Conservation (phyloP, 2,888 invertebrate species). For the Pterobdella sp. region DNA sequence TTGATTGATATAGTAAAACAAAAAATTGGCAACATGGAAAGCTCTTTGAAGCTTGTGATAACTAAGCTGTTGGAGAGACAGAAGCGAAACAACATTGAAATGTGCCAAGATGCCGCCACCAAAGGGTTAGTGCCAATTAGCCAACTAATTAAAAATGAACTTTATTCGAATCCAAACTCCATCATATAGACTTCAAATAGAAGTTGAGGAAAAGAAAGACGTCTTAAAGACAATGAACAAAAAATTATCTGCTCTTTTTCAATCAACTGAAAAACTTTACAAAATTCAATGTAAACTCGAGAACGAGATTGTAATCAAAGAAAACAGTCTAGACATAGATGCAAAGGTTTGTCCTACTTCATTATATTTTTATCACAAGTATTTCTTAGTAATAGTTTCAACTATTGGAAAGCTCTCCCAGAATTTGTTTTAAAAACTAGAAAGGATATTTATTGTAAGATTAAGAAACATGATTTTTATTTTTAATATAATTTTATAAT, state of each 20-base stretch:
- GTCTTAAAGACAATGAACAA: conserved; percentile 72
- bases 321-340: conserved; percentile 81
- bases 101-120: conserved; percentile 77
- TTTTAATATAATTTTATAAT: no score
- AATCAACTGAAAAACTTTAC: conserved; percentile 56
- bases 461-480: no score
- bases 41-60: conserved; percentile 58
- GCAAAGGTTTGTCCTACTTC: conserved; percentile 88
- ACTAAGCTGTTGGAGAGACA: conserved; percentile 80
- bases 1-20: conserved; percentile 77
- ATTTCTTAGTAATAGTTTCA: no score
- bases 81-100: conserved; percentile 77
- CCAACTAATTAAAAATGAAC: no score
- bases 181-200: conserved; percentile 76
- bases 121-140: conserved; percentile 61
- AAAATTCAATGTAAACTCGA: conserved; percentile 75
- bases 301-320: conserved; percentile 74
- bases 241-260: conserved; percentile 61
- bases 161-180: no score
- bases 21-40: conserved; percentile 74
- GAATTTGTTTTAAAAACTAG: no score
- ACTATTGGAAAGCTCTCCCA: no score
- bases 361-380: no score
- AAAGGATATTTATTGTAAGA: no score
- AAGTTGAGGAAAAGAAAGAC: conserved; percentile 75